Evolutionary conservation across 1,140 invertebrate species (phyloP).

Genomic region (Tetragnatha versicolor): DNA sequence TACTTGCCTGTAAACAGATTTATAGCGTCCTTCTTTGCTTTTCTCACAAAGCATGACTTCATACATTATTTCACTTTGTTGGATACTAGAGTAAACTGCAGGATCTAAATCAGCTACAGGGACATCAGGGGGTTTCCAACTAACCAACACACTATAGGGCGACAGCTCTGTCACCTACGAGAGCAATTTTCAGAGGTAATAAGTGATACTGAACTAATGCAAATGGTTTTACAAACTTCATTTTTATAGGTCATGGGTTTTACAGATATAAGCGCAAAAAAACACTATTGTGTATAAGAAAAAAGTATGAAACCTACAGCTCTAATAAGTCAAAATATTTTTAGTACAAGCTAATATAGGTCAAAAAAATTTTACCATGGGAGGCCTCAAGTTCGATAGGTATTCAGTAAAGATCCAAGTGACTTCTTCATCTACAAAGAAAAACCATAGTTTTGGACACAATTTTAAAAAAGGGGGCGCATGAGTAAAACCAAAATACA

Average conservation of each 20-base stretch:
- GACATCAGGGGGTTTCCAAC: conserved; percentile 75
- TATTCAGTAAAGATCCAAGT: conserved; percentile 36
- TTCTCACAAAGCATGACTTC: conserved; percentile 80
- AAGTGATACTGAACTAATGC: no score
- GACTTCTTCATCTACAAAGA: conserved; percentile 39
- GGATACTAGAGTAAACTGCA: conserved; percentile 62
- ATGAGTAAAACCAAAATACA: background rate
- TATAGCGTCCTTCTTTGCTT: conserved; percentile 77
- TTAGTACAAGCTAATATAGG: no score
- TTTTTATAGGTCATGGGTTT: background rate
- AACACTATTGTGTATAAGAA: no score
- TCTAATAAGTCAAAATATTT: no score
- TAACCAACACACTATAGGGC: conserved; percentile 78
- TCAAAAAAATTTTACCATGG: conserved; percentile 20
- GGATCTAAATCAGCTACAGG: conserved; percentile 68
- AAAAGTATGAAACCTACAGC: no score
- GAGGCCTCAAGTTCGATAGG: conserved; percentile 38
- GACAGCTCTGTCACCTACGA: conserved; percentile 78
- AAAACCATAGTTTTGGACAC: no score
- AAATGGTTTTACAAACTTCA: background rate
- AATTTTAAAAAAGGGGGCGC: no score
- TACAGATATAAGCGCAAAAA: no score
- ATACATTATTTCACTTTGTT: conserved; percentile 74
- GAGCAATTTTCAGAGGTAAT: conserved; percentile 56
- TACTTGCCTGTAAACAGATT: conserved; percentile 67